Percentiles rank a stretch among this genome's conserved stretches.
Conservation (phyloP, 2,113 vertebrate genomes). For the Perccottus glenii region DNA sequence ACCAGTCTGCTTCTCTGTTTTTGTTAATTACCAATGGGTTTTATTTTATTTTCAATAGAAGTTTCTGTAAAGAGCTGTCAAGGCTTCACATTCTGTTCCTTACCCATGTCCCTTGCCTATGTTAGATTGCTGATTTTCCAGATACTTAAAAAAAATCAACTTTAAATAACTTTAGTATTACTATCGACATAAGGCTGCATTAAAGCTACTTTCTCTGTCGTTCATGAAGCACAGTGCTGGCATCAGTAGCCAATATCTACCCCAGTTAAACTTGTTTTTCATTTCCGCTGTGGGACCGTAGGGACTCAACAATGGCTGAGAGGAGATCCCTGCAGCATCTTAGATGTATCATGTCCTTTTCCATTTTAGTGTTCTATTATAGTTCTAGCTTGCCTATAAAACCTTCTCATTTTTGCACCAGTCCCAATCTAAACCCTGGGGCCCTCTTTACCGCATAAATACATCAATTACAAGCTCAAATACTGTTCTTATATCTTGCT, state of each 20-base stretch:
- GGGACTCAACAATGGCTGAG: conserved; percentile 52
- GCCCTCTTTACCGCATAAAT: conserved; percentile 22
- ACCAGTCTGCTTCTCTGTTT: background rate
- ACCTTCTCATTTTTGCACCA: background rate
- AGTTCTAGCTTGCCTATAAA: conserved; percentile 24
- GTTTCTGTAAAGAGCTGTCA: background rate
- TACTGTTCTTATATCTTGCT: conserved; percentile 33
- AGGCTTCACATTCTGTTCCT: too few species aligned
- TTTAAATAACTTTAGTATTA: background rate
- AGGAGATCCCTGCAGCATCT: conserved; percentile 30
- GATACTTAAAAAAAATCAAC: background rate
- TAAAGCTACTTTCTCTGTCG: conserved; percentile 2
- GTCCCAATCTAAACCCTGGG: conserved; percentile 8
- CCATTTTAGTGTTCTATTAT: conserved; percentile 26
- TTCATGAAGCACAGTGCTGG: conserved; percentile 20
- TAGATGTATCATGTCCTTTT: conserved; percentile 30
- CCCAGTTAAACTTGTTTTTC: conserved; percentile 71
- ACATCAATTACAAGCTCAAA: conserved; percentile 44
- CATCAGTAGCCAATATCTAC: conserved; percentile 54
- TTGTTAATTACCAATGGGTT: background rate
- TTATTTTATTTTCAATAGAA: background rate
- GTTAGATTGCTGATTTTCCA: too few species aligned
- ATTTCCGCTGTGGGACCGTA: conserved; percentile 64
- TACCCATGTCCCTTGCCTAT: too few species aligned
- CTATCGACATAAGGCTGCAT: conserved; percentile 14